Evolutionary conservation across 1,140 invertebrate species (phyloP).

Genomic region (Aphaenogaster rudis): DNA sequence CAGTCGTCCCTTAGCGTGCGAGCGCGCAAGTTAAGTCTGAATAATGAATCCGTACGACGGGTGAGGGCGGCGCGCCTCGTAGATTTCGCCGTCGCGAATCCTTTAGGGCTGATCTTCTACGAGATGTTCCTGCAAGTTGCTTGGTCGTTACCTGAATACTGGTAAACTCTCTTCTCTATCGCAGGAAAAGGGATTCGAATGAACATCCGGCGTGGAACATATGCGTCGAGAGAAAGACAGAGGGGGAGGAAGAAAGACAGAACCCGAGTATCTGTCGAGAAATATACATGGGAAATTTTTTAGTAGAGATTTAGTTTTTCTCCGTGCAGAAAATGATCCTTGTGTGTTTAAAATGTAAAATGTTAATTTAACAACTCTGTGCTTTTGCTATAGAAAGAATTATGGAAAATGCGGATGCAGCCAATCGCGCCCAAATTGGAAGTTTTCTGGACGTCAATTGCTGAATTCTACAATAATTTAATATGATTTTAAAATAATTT

Average conservation of each 20-base stretch:
- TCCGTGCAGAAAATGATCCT: not conserved
- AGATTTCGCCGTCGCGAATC: constrained; percentile 55
- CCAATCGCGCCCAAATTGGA: not conserved
- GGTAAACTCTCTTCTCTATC: constrained; percentile 51
- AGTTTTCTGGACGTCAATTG: not conserved
- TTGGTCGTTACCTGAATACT: constrained; percentile 62
- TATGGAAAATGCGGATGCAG: not conserved
- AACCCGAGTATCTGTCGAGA: not conserved
- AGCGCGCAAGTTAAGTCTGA: constrained; percentile 69
- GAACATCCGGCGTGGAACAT: constrained; percentile 42
- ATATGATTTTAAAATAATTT: not conserved
- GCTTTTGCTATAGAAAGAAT: not conserved
- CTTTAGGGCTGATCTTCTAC: constrained; percentile 71
- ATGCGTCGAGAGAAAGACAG: not conserved
- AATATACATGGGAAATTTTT: constrained; percentile 16
- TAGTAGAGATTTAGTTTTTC: not conserved
- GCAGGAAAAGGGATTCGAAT: constrained; percentile 52
- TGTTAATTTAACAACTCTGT: not conserved
- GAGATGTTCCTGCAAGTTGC: constrained; percentile 75
- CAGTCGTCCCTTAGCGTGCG: constrained; percentile 42
- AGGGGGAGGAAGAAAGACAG: not conserved
- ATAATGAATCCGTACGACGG: constrained; percentile 69
- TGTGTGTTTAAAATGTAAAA: not conserved
- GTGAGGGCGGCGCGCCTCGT: constrained; percentile 45
- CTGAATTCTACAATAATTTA: not conserved